Evolutionary conservation across 2,888 invertebrate genomes (phyloP), one percentile per base, ranked within the genome.

Genomic region (Luffia ferchaultella): DNA sequence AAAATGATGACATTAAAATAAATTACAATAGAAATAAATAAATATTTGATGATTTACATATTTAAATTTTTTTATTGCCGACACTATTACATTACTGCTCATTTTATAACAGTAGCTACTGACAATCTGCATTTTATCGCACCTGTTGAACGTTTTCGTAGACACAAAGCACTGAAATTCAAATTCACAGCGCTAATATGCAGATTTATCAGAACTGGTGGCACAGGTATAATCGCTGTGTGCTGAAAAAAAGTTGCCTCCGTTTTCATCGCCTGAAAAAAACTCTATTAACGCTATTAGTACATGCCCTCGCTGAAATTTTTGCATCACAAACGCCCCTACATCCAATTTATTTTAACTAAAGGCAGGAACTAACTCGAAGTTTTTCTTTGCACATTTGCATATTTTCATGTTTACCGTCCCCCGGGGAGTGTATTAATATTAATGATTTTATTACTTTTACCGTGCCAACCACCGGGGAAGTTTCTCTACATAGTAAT

Each of bases 301-400:
- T 30, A 30, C 30, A 30, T 12, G 30, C 30, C 12, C 3, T 12
- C 30, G 30, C 5, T 7, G 30, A 12, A 3, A 7, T 30, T 74
- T 80, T 80, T 79, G 73, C 79, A 79, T 79, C 66, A 73, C 78
- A 80, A 78, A 80, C 64, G 63, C 54, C 64, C 55, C 59, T 58
- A 58, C 58, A 58, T 57, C 67, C 65, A 68, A 69, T 70, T 71
- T 45, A 70, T 67, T 68, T 64, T 61, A 47, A 47, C 47, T 30
- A 15, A 50, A 30, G 46, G 50, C 42, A 46, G 55, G 52, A 53
- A 55, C 54, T 58, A 66, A 64, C 54, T 53, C 59, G 58, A 56
- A 55, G 59, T 60, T 57, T 66, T 63, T 63, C 56, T 59, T 56
- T 54, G 55, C 52, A 62, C 54, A 67, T 73, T 73, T 74, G 67